phyloP scores from a whole-genome alignment of 2,888 invertebrate genomes.

The Buathra laborator region DNA sequence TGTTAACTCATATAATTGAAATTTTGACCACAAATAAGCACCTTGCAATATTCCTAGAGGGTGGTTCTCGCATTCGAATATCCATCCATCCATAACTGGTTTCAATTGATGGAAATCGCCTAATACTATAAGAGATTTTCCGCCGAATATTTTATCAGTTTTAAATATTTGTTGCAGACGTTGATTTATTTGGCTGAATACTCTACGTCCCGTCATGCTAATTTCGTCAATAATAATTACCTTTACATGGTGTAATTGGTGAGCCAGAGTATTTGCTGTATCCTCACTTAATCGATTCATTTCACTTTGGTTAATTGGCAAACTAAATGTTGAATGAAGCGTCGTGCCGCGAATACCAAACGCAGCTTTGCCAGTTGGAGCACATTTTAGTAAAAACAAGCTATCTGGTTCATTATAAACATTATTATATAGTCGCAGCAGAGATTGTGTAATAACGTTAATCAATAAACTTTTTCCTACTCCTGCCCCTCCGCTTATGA shows the following conservation, averaged over 20 bases:
- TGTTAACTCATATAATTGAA: slow-evolving; percentile 29
- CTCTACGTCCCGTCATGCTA: slow-evolving; percentile 30
- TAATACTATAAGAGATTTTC: slow-evolving; percentile 44
- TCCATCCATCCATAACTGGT: slow-evolving; percentile 59
- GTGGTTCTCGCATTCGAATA: slow-evolving; percentile 45
- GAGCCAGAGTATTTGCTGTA: slow-evolving; percentile 31
- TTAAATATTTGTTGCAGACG: slow-evolving; percentile 30
- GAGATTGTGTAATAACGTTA: slow-evolving; percentile 42
- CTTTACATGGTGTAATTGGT: slow-evolving; percentile 11
- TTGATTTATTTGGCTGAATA: slow-evolving; percentile 34
- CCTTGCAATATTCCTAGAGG: slow-evolving; percentile 43
- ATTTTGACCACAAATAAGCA: slow-evolving; percentile 24
- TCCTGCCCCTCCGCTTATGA: slow-evolving; percentile 24
- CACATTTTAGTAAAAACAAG: slow-evolving; percentile 9
- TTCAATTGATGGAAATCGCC: slow-evolving; percentile 61
- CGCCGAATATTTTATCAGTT: slow-evolving; percentile 45
- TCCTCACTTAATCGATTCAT: slow-evolving; percentile 27
- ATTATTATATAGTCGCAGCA: slow-evolving; percentile 28
- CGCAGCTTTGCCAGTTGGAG: neutral
- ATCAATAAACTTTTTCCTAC: slow-evolving; percentile 44
- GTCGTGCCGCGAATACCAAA: slow-evolving; percentile 53
- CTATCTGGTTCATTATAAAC: slow-evolving; percentile 36
- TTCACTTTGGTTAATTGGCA: slow-evolving; percentile 47
- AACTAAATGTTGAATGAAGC: slow-evolving; percentile 51
- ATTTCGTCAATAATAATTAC: slow-evolving; percentile 32